Conservation (phyloP, 2,888 invertebrate species). For the Platypus cylindrus region DNA sequence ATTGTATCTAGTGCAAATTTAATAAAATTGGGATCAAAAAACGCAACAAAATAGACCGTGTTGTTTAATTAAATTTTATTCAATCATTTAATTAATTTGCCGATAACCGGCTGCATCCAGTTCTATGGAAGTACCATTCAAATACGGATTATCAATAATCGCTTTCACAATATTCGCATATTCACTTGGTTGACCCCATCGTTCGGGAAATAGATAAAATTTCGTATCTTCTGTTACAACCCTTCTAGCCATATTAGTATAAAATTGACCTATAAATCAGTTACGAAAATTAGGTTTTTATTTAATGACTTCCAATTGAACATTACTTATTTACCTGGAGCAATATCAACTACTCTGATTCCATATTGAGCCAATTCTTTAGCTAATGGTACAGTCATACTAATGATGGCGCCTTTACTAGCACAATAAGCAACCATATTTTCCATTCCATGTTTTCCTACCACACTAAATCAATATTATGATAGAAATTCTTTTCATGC, state of each 20-base stretch:
- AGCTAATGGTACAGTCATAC: slow-evolving; percentile 8
- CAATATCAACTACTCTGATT: slow-evolving; percentile 12
- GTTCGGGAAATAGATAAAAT: too few species aligned
- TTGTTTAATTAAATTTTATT: too few species aligned
- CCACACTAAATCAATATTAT: slow-evolving; percentile 8
- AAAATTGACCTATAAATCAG: too few species aligned
- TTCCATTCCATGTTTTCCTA: slow-evolving; percentile 4
- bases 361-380: slow-evolving; percentile 10
- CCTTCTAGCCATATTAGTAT: too few species aligned
- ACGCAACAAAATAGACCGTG: too few species aligned
- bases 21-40: too few species aligned
- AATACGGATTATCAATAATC: slow-evolving; percentile 4
- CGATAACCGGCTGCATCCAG: too few species aligned
- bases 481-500: too few species aligned
- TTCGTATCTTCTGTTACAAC: too few species aligned
- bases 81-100: too few species aligned
- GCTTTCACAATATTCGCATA: slow-evolving; percentile 6
- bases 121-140: slow-evolving; percentile 6
- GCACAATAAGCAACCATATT: slow-evolving; percentile 7
- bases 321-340: slow-evolving; percentile 12
- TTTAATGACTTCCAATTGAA: neutral
- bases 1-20: too few species aligned
- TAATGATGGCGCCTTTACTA: slow-evolving; percentile 12
- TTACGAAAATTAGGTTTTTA: too few species aligned
- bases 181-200: slow-evolving; percentile 2